These are phyloP conservation scores for Aphelenchoides fujianensis DNA, from an alignment of 1,140 invertebrate genomes.

Conservation along the genomic window DNA sequence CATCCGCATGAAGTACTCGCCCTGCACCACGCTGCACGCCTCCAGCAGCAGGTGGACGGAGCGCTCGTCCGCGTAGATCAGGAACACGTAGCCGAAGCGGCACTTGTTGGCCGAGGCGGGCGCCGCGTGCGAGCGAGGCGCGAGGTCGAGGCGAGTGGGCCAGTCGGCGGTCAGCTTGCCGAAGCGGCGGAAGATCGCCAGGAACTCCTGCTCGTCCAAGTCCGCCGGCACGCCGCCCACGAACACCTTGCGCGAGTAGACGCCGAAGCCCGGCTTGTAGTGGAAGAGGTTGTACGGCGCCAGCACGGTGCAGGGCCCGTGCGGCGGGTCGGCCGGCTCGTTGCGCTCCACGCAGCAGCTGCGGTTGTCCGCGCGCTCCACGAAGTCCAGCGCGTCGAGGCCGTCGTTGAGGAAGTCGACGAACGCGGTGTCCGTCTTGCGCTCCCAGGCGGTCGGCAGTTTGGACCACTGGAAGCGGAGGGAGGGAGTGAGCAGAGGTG, in stretches of 20 bases:
- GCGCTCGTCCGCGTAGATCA: too few relatives aligned
- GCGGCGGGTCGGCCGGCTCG: background rate
- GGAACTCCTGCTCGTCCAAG: constrained; percentile 98
- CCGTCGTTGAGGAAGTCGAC: background rate
- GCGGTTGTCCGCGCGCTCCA: background rate
- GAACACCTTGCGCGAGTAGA: constrained; percentile 85
- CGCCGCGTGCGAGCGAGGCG: background rate
- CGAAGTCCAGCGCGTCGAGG: background rate
- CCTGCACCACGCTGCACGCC: too few relatives aligned
- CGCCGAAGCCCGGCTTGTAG: background rate
- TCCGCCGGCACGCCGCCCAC: constrained; percentile 97
- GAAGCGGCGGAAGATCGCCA: constrained; percentile 90
- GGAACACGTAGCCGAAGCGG: too few relatives aligned
- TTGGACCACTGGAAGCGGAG: too few relatives aligned
- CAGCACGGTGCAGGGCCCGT: background rate
- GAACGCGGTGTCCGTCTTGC: background rate
- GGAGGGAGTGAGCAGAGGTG: too few relatives aligned
- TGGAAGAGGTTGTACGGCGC: background rate
- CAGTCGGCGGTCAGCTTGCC: constrained; percentile 94
- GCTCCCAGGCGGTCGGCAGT: too few relatives aligned
- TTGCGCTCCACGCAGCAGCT: too few relatives aligned
- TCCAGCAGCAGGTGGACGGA: too few relatives aligned
- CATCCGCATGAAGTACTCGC: too few relatives aligned
- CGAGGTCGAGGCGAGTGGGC: constrained; percentile 71
- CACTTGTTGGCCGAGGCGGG: too few relatives aligned